Conservation (phyloP, 2,113 vertebrate genomes). For the Crotophaga sulcirostris region DNA sequence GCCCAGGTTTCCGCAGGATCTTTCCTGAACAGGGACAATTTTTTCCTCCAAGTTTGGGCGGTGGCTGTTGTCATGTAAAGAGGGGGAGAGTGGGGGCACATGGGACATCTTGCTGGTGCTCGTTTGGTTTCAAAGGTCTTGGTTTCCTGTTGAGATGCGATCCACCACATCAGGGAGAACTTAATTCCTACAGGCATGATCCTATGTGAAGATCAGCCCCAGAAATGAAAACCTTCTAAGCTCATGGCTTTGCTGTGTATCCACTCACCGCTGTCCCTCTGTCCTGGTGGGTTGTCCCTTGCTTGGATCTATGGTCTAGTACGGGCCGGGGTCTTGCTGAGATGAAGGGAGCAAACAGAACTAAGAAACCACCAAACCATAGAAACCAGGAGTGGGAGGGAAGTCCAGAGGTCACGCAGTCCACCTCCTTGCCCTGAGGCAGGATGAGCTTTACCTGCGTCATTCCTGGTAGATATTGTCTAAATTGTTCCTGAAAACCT, state of each 20-base stretch:
- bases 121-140: background rate
- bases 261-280: background rate
- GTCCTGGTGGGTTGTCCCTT: background rate
- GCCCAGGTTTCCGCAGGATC: background rate
- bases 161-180: background rate
- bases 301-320: background rate
- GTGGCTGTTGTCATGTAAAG: background rate
- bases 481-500: constrained; percentile 15
- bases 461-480: background rate
- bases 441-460: background rate
- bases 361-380: background rate
- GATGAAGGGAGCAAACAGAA: background rate
- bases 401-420: background rate
- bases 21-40: background rate
- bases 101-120: background rate
- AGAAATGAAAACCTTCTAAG: background rate
- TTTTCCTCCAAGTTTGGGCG: background rate
- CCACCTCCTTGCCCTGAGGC: background rate
- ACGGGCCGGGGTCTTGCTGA: background rate
- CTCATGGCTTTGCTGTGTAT: rapidly evolving
- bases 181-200: rapidly evolving
- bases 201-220: rapidly evolving
- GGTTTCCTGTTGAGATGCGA: background rate
- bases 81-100: rapidly evolving
- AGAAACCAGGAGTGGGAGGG: background rate